Base-by-base conservation (phyloP, 2,888 invertebrate genomes). In the Meghimatium bilineatum region DNA sequence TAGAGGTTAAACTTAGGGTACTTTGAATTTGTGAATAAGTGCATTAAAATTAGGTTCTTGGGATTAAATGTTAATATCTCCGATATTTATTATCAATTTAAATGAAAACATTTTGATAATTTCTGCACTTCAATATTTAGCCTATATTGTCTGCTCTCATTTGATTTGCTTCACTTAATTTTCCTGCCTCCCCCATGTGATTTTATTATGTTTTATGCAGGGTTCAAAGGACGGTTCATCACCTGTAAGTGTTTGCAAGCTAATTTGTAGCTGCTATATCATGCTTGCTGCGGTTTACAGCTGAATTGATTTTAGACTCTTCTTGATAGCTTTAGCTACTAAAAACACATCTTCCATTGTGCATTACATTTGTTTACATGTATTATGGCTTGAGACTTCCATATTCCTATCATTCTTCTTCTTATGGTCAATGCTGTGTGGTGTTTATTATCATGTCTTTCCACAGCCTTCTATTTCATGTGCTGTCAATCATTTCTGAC, bases 121-220 rank as follows among this genome's bases (percentile, higher is more conserved):
- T 44, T 44, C 44, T 44, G 6, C 44, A 44, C 5, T 44, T 12
- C 44, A 44, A 8, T n/a, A n/a, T 44, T 44, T 44, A 44, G 44
- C n/a, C n/a, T n/a, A 44, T 44, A 12, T 44, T 44, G 5, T 44
- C 44, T 44, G 44, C 44, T 44, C 56, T 44, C 23, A 26, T 69
- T 69, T 52, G 23, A 26, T 74, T 81, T 72, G 63, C 56, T 44
- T 71, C n/a, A 20, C 1, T 72, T 67, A 38, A 17, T 49, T 23
- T 60, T 69, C 5, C 52, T 80, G 36, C 36, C 56, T 36, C 66
- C 71, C 29, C 36, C 20, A n/a, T 80, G 23, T 81, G 74, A 23
- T 69, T 80, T 44, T 76, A 85, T 86, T 87, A 86, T 87, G 89
- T 89, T 90, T 81, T 89, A 86, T 87, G 83, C 88, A 90, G 90